Percentiles rank a stretch among this genome's conserved stretches.
Evolutionary conservation across 2,888 invertebrate species (phyloP).

Genomic region (Polyommatus icarus): DNA sequence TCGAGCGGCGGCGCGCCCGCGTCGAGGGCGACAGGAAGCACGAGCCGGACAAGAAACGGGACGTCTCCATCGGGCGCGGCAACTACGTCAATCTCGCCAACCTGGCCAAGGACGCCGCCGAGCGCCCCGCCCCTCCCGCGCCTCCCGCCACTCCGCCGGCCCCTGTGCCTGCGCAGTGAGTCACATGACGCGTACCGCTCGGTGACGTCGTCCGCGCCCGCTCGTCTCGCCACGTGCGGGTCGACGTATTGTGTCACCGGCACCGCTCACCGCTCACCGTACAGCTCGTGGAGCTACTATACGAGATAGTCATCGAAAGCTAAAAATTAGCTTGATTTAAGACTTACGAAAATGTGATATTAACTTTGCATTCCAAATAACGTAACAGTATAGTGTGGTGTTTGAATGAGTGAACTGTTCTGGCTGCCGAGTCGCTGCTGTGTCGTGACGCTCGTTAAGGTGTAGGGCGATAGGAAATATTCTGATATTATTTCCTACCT

Average conservation of each 20-base stretch:
- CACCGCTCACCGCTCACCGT: background rate
- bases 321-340: background rate
- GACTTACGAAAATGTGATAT: background rate
- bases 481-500: background rate
- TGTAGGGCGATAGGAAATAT: background rate
- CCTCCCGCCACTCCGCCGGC: background rate
- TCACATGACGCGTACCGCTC: background rate
- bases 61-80: constrained; percentile 66
- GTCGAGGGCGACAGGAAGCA: constrained; percentile 38
- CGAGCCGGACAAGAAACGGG: constrained; percentile 47
- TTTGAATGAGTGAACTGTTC: background rate
- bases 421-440: background rate
- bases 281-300: background rate
- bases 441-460: background rate
- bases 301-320: background rate
- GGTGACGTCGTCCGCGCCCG: background rate
- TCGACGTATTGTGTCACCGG: background rate
- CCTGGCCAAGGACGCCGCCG: constrained; percentile 59
- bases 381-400: background rate
- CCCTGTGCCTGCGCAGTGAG: background rate
- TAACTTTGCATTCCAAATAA: background rate
- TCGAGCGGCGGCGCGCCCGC: constrained; percentile 1
- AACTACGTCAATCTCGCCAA: constrained; percentile 76
- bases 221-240: background rate
- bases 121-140: background rate